Conservation (phyloP, 2,888 invertebrate species). For the Ariolimax columbianus region DNA sequence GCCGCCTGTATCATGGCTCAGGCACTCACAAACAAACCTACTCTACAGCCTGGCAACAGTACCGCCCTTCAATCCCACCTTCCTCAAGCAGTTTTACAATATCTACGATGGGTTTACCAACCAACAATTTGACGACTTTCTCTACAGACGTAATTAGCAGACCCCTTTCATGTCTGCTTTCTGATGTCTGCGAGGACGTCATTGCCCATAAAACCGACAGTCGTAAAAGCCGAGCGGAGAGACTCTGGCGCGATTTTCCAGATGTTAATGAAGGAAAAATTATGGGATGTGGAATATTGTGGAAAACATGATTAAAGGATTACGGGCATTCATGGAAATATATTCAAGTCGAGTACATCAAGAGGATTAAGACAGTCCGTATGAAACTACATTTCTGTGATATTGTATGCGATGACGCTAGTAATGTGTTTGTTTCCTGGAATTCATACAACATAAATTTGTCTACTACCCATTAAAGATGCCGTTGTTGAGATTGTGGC, state of each 20-base stretch:
- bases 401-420: background rate
- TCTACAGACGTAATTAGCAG: background rate
- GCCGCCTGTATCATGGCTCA: too few relatives aligned
- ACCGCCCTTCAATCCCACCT: background rate
- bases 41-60: background rate
- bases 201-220: constrained; percentile 17
- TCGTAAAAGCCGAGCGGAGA: background rate
- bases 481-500: too few relatives aligned
- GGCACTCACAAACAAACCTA: background rate
- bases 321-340: background rate
- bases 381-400: background rate
- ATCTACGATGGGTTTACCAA: background rate
- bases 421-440: background rate
- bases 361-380: background rate
- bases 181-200: constrained; percentile 22
- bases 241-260: constrained; percentile 9
- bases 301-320: constrained; percentile 30
- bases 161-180: constrained; percentile 10
- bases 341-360: constrained; percentile 10
- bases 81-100: background rate
- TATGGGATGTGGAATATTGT: background rate
- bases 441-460: background rate
- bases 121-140: constrained; percentile 7
- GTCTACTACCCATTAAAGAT: background rate
- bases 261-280: constrained; percentile 15